phyloP scores from a whole-genome alignment of 2,888 invertebrate species.

The Portevinia maculata region DNA sequence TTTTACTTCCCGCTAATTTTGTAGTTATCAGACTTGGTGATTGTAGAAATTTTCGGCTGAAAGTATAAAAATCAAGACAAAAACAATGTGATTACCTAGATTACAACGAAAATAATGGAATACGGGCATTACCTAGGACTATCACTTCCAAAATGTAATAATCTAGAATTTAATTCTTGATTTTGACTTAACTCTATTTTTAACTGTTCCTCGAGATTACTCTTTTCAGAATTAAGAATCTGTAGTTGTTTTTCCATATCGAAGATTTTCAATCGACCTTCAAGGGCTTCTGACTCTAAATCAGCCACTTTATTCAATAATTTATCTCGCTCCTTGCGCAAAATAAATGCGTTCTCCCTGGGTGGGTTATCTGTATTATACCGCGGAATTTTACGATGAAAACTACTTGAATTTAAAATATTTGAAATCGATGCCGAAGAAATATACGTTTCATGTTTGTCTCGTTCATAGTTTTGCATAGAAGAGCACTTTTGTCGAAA shows the following conservation, averaged over 20 bases:
- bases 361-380: slow-evolving; percentile 80
- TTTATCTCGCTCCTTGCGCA: slow-evolving; percentile 90
- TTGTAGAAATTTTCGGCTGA: slow-evolving; percentile 47
- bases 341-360: slow-evolving; percentile 85
- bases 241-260: slow-evolving; percentile 87
- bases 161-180: slow-evolving; percentile 85
- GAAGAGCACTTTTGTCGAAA: slow-evolving; percentile 88
- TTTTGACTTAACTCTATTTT: slow-evolving; percentile 85
- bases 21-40: slow-evolving; percentile 15
- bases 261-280: slow-evolving; percentile 86
- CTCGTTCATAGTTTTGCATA: slow-evolving; percentile 84
- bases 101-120: neutral
- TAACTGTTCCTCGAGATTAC: slow-evolving; percentile 86
- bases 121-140: slow-evolving; percentile 79
- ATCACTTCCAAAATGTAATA: slow-evolving; percentile 81
- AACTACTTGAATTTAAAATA: slow-evolving; percentile 72
- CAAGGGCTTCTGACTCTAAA: slow-evolving; percentile 89
- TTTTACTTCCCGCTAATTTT: slow-evolving; percentile 23
- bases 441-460: slow-evolving; percentile 75
- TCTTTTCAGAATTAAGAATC: slow-evolving; percentile 84
- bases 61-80: slow-evolving; percentile 3
- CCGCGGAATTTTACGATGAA: slow-evolving; percentile 80
- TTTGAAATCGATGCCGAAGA: slow-evolving; percentile 69
- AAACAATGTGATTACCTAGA: neutral
- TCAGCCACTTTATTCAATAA: slow-evolving; percentile 89